Base-by-base conservation (phyloP, 2,113 vertebrate genomes). In the Cyprinodon variegatus region DNA sequence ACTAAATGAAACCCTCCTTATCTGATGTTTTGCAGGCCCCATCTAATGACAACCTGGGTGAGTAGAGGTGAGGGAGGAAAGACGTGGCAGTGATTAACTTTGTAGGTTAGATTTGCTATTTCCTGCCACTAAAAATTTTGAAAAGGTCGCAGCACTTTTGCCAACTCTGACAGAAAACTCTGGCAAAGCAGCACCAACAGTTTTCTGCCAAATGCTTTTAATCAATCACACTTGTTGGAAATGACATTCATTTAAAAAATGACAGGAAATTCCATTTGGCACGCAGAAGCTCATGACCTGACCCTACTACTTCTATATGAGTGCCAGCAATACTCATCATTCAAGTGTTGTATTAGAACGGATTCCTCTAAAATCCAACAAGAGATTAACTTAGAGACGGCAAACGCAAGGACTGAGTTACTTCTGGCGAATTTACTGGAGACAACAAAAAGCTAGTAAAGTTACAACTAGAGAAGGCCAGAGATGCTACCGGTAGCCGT, bases 1-100 rank as follows among this genome's bases (percentile, higher is more conserved):
- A 67, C 72, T 70, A 79, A 83, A 83, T 85, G 75, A 88, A 83
- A 81, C 50, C 70, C 29, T 76, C 43, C 53, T 81, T 72, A 66
- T 82, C 71, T 70, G 63, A 79, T 81, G 78, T 79, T 70, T 73
- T 59, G 40, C 75, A 70, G 84, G 60, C n/a, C 65, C 73, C 38
- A 61, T 74, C 68, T 83, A 74, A 81, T 70, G 76, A 86, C 79
- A 61, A 71, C 62, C 62, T 20, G 62, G 76, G 71, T 60, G 66
- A 73, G 13, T 14, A 12, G 11, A 75, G 68, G 70, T 57, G 40
- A 68, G 63, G 53, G 38, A 14, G 20, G 60, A 61, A 43, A 59
- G 57, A 43, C 36, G 53, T n/a, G 41, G 12, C 39, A 38, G 22
- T 20, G 5, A 50, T 50, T 61, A 61, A 41, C 53, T 17, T 2